Base-by-base conservation (phyloP, 2,113 vertebrate species). In the Agapornis roseicollis region DNA sequence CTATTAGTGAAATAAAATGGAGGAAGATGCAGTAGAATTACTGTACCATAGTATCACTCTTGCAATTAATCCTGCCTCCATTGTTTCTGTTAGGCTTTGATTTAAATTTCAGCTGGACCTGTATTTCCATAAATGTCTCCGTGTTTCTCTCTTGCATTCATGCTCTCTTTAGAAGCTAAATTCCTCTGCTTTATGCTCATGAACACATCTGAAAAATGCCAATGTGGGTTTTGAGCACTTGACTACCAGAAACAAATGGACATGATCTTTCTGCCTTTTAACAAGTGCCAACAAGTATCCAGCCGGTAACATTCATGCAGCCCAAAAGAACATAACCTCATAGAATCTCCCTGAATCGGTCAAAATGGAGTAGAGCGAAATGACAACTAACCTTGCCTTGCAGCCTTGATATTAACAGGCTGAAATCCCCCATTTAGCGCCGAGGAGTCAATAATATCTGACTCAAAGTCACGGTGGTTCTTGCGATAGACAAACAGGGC, bases 401-500 rank as follows among this genome's bases (percentile, higher is more conserved):
- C 98, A 44, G 99, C 99, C 97, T 99, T 99, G 96, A 99, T 99
- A 87, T 98, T 99, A 74, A 99, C 99, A 8, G 99, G 98, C 96
- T 99, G 99, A 93, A 99, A 99, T 61, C 99, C 99, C 31, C 99
- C 99, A 3, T 99, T 99, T 5, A 99, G 98, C 0, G 99, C 99
- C 0, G 99, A 99, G 33, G 99, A 99, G 97, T 99, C 99, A 18
- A 99, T 99, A 73, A 99, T 99, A 84, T 99, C 99, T 0, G 99
- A 99, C 92, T 99, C 99, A 52, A 99, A 99, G 97, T 99, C 99
- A 2, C 98, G 98, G 86, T 99, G 99, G 31, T 99, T 99, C 97
- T 99, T 99, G 87, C 99, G 99, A 80, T 99, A 99, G 42, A 99
- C 98, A 27, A 99, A 99, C 16, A 99, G 98, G 4, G 99, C 99